Evolutionary conservation across 92 coral and sea anemone genomes (phyloP), one percentile per base, ranked within the genome.

Genomic region (Palythoa grandis): DNA sequence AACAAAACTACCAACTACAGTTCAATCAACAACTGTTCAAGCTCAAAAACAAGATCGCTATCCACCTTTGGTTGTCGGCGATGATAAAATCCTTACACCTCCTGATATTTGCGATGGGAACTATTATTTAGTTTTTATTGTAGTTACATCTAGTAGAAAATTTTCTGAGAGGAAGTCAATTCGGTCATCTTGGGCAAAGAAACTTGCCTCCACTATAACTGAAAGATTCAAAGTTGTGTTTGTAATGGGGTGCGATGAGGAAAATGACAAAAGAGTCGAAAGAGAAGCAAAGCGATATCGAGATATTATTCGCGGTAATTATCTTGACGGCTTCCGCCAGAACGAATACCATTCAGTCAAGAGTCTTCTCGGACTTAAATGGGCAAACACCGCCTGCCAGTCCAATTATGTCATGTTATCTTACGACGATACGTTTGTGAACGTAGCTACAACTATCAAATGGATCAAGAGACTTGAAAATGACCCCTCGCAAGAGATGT

Each of bases 111-210:
- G 90, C 71, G 83, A 88, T 23, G 86, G 88, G 61, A 70, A 82
- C 13, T 23, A 78, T 5, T 94, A 90, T 50, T 74, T 94, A 13
- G 40, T 94, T n/a, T 82, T 94, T 22, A 57, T 94, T 13, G 94
- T 92, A 14, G 80, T 91, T 25, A 77, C 95, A 14, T 82, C 95
- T 2, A 86, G 94, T 61, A 88, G 89, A 57, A 89, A 94, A 61
- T 94, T 94, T 78, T 91, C 88, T 47, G 95, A 92, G 43, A 88
- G 98, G 50, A 92, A 94, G 78, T 88, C 94, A 11, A 91, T 94
- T 47, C 93, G 98, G 19, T 85, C 86, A 15, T 92, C 98, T 43
- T 94, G 98, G 98, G 98, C 91, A 69, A 78, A 84, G 57, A 90
- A 79, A 52, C 69, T 78, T 52, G 52, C 88, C 7, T 82, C 54